Conservation (phyloP, 2,888 invertebrate species). For the Carcina quercana region DNA sequence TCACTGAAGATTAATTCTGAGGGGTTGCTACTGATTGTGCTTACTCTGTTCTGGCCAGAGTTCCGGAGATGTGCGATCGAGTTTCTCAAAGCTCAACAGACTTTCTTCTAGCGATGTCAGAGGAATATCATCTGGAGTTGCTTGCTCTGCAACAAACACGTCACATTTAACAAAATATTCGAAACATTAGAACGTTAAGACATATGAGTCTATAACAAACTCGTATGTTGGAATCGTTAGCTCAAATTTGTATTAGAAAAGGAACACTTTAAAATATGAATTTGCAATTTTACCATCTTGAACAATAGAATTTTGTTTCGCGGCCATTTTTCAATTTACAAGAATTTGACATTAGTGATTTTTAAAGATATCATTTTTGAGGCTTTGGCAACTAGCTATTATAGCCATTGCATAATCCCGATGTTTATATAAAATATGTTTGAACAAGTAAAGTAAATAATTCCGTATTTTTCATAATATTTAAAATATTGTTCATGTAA, state of each 20-base stretch:
- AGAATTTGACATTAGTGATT: conserved; percentile 4
- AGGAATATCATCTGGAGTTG: conserved; percentile 64
- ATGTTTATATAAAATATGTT: too few species aligned
- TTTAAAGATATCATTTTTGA: too few species aligned
- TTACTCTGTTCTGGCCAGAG: conserved; percentile 97
- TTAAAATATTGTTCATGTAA: too few species aligned
- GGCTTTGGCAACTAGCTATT: background rate
- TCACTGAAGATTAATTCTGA: background rate
- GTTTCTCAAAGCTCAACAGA: conserved; percentile 90
- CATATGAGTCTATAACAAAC: too few species aligned
- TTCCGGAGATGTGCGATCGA: conserved; percentile 96
- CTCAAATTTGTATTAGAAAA: too few species aligned
- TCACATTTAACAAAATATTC: background rate
- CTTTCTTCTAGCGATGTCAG: conserved; percentile 79
- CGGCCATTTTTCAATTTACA: conserved; percentile 75
- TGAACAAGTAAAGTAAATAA: too few species aligned
- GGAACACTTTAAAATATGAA: background rate
- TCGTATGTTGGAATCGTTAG: too few species aligned
- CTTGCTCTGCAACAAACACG: conserved; percentile 44
- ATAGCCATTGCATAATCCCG: too few species aligned
- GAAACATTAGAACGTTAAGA: background rate
- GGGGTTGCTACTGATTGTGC: conserved; percentile 28
- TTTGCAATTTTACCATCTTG: conserved; percentile 69
- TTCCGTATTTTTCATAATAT: too few species aligned
- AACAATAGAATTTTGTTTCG: conserved; percentile 77